phyloP scores from a whole-genome alignment of 1,140 invertebrate genomes.

The Aphidius gifuensis region DNA sequence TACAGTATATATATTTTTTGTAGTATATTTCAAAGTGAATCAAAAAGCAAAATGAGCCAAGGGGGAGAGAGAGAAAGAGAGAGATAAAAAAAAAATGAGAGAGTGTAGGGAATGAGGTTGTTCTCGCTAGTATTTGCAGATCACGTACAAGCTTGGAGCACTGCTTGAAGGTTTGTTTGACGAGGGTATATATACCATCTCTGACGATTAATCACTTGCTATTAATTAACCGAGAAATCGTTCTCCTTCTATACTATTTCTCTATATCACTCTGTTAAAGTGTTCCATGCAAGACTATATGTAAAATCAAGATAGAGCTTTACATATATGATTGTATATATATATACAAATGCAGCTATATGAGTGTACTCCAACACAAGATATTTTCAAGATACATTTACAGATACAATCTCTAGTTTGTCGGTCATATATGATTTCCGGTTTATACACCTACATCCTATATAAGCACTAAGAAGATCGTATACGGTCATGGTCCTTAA shows the following conservation, averaged over 20 bases:
- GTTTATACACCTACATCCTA: background rate
- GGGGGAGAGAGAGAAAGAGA: too few relatives aligned
- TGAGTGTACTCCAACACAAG: too few relatives aligned
- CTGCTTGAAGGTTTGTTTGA: constrained; percentile 42
- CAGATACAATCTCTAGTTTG: too few relatives aligned
- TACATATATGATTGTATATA: too few relatives aligned
- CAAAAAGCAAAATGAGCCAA: too few relatives aligned
- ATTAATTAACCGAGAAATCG: constrained; percentile 44
- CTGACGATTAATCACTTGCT: constrained; percentile 46
- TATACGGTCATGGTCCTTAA: constrained; percentile 39
- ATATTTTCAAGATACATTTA: too few relatives aligned
- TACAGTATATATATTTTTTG: too few relatives aligned
- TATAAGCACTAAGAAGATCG: constrained; percentile 29
- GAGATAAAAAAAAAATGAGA: too few relatives aligned
- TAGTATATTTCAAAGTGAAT: too few relatives aligned
- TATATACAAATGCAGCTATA: too few relatives aligned
- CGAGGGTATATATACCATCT: constrained; percentile 35
- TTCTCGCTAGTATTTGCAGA: constrained; percentile 36
- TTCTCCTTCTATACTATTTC: constrained; percentile 24
- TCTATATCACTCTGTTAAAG: constrained; percentile 14
- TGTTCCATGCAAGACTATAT: background rate
- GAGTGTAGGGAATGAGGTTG: background rate
- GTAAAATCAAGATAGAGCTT: too few relatives aligned
- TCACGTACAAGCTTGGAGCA: constrained; percentile 35
- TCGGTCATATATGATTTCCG: too few relatives aligned